These are phyloP conservation scores for Ia io DNA, from an alignment of 2,113 vertebrate species.

Conservation along the genomic window DNA sequence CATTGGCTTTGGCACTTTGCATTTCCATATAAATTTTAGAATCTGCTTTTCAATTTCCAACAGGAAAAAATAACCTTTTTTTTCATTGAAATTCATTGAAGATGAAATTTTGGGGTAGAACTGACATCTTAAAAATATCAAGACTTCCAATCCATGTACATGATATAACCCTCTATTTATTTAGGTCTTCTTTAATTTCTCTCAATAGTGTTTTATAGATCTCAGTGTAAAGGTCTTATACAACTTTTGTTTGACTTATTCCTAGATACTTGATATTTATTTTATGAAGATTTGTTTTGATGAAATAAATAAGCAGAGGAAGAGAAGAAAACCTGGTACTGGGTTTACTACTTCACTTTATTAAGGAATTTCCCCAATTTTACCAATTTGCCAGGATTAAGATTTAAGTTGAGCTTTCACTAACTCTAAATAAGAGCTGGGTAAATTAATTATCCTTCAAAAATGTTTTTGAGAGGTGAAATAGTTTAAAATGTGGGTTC, in stretches of 20 bases:
- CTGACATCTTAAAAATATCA: neutral
- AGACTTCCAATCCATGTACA: neutral
- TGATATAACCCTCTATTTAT: neutral
- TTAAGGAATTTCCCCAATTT: constrained; percentile 17
- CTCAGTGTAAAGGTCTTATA: neutral
- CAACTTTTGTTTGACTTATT: constrained; percentile 9
- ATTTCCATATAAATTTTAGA: constrained; percentile 30
- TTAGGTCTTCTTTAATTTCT: neutral
- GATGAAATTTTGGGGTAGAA: neutral
- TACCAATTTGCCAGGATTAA: neutral
- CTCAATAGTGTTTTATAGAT: neutral
- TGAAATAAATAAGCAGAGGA: neutral
- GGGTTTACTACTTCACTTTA: neutral
- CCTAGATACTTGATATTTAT: neutral
- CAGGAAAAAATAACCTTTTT: neutral
- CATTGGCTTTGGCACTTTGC: neutral
- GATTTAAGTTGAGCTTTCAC: constrained; percentile 10
- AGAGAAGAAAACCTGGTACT: neutral
- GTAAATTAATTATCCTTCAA: constrained; percentile 5
- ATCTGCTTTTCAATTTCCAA: neutral
- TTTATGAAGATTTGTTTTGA: neutral
- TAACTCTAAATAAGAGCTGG: neutral
- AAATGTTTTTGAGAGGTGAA: constrained; percentile 3
- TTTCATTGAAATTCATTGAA: neutral
- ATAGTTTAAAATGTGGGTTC: neutral